Evolutionary conservation across 2,113 vertebrate genomes (phyloP), one percentile per base, ranked within the genome.

Genomic region (Oenanthe melanoleuca): DNA sequence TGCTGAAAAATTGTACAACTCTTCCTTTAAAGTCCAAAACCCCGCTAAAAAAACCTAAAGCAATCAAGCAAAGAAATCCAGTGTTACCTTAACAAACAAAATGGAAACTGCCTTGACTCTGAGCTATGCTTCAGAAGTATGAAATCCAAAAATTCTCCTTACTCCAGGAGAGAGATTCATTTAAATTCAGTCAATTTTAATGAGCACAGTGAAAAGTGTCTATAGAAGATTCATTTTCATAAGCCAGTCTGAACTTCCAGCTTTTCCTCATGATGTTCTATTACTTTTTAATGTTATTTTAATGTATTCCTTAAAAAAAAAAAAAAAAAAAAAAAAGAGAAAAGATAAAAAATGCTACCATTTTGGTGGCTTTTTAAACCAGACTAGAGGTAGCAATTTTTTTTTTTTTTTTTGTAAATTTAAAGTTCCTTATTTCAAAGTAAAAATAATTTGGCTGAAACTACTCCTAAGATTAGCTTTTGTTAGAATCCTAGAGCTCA

Each of bases 381-480:
- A n/a, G n/a, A n/a, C n/a, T n/a, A n/a, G n/a, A n/a, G n/a, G n/a
- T n/a, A n/a, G n/a, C n/a, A n/a, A n/a, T n/a, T n/a, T n/a, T n/a
- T n/a, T n/a, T n/a, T n/a, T 49, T 37, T 77, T 87, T 38, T 78
- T 57, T 65, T 8, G 19, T 25, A 28, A 89, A 96, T 94, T 90
- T 52, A 44, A 87, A 87, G 31, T 87, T 93, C 63, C 42, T 66
- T 70, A 93, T 95, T 94, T 96, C 78, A 88, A 97, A 96, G 66
- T 87, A 94, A 95, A 92, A 97, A 95, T 95, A 95, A 96, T 95
- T 97, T 89, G 63, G 82, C 86, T 95, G 31, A 96, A 97, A 93
- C 60, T 97, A 88, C 94, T 96, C 50, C 86, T 91, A 86, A 95
- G 89, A 97, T 97, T 94, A 98, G 95, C 96, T 95, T 97, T 94